These are phyloP conservation scores for Mohoua ochrocephala DNA, from an alignment of 2,113 vertebrate genomes.

Conservation along the genomic window DNA sequence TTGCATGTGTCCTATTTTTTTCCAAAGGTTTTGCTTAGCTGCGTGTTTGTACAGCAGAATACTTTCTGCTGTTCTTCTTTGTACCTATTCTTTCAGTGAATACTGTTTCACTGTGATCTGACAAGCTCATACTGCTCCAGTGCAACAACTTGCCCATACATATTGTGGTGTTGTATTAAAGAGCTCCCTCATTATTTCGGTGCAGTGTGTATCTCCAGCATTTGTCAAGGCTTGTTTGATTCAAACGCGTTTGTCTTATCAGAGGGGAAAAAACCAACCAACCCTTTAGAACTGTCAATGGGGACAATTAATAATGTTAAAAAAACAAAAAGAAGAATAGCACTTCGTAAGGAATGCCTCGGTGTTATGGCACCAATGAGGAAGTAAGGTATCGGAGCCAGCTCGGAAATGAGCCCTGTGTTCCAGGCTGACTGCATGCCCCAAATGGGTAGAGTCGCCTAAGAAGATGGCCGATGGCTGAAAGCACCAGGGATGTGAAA, in stretches of 20 bases:
- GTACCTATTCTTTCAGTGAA: slow-evolving; percentile 13
- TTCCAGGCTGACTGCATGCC: neutral
- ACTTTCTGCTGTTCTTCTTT: slow-evolving; percentile 30
- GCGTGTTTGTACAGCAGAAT: slow-evolving; percentile 11
- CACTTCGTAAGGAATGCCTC: accelerated
- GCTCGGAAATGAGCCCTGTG: neutral
- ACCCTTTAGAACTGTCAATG: slow-evolving; percentile 36
- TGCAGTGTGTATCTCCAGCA: slow-evolving; percentile 36
- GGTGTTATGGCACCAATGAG: neutral
- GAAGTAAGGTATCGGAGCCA: neutral
- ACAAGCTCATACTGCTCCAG: slow-evolving; percentile 51
- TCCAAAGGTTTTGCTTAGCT: neutral
- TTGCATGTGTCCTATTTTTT: neutral
- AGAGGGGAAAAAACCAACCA: neutral
- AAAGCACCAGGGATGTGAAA: neutral
- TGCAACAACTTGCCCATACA: slow-evolving; percentile 56
- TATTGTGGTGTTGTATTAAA: slow-evolving; percentile 35
- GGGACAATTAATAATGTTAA: slow-evolving; percentile 19
- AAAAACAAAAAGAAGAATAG: neutral
- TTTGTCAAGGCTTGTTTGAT: slow-evolving; percentile 68
- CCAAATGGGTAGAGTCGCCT: accelerated
- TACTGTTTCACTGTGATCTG: neutral
- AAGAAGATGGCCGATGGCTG: neutral
- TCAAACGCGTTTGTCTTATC: slow-evolving; percentile 24
- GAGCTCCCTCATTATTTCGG: slow-evolving; percentile 29